A percentile compares a stretch with the other conserved stretches of the same genome.
These are phyloP conservation scores for Tragelaphus eurycerus DNA, from an alignment of 2,797 vertebrate species.

Conservation along the genomic window DNA sequence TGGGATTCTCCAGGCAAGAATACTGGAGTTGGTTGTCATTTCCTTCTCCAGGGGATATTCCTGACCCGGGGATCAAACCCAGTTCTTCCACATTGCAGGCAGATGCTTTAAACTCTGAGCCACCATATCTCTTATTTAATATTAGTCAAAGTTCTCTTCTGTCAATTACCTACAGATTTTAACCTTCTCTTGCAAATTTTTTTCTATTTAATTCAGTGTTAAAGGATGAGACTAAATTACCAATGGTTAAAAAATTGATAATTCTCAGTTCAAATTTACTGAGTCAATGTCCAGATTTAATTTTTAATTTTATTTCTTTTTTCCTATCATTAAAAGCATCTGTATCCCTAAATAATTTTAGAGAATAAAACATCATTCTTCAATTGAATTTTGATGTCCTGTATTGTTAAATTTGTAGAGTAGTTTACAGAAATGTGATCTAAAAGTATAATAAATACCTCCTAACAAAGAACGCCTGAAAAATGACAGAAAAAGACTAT, in stretches of 20 bases:
- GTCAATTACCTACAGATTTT: not conserved
- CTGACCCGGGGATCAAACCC: too few relatives aligned
- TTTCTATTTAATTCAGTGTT: not conserved
- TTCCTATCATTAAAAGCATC: not conserved
- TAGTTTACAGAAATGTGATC: not conserved
- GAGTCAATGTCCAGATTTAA: not conserved
- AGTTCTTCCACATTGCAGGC: too few relatives aligned
- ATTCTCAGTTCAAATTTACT: not conserved
- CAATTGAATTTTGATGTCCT: not conserved
- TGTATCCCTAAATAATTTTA: not conserved
- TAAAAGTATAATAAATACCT: not conserved
- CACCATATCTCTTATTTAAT: not conserved
- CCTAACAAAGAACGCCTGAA: not conserved
- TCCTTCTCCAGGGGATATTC: too few relatives aligned
- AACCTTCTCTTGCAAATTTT: not conserved
- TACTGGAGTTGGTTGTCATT: too few relatives aligned
- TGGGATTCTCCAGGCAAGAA: too few relatives aligned
- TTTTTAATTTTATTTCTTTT: not conserved
- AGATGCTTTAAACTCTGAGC: too few relatives aligned
- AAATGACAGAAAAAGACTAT: not conserved
- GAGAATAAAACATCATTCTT: not conserved
- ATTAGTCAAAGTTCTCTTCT: not conserved
- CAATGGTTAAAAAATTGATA: not conserved
- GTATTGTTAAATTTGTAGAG: not conserved
- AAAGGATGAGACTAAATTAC: not conserved